These are phyloP conservation scores for Leptodactylus fallax DNA, from an alignment of 2,797 vertebrate genomes.

Conservation along the genomic window DNA sequence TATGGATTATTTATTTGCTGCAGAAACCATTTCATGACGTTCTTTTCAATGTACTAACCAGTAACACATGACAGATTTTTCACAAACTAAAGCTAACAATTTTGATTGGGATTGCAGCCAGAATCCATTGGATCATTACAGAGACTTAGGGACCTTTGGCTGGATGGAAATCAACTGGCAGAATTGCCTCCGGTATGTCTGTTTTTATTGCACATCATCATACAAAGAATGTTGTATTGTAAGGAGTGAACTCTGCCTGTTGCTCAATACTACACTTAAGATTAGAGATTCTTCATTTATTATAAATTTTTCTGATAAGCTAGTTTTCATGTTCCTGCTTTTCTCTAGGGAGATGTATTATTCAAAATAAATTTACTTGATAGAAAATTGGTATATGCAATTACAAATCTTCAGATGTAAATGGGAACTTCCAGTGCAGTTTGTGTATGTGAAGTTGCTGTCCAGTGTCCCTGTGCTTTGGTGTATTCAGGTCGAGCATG, in stretches of 20 bases:
- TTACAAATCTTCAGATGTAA: too few relatives aligned
- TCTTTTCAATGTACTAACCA: neutral
- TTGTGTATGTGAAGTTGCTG: too few relatives aligned
- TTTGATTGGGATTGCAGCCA: constrained; percentile 79
- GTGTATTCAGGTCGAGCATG: too few relatives aligned
- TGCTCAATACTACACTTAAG: neutral
- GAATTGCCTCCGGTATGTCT: constrained; percentile 90
- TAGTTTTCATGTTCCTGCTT: neutral
- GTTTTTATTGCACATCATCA: neutral
- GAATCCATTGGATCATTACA: constrained; percentile 94
- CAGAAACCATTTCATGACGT: neutral
- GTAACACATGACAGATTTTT: neutral
- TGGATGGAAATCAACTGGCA: constrained; percentile 95
- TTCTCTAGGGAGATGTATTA: too few relatives aligned
- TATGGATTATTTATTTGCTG: neutral
- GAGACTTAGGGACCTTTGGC: constrained; percentile 95
- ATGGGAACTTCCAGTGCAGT: too few relatives aligned
- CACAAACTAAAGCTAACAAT: neutral
- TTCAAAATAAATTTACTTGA: too few relatives aligned
- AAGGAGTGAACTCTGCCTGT: neutral
- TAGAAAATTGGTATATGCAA: too few relatives aligned
- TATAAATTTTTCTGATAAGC: neutral
- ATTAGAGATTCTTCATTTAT: neutral
- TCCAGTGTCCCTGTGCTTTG: too few relatives aligned
- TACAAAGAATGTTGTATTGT: neutral